Conservation (phyloP, 1,140 invertebrate genomes). For the Cepaea nemoralis region DNA sequence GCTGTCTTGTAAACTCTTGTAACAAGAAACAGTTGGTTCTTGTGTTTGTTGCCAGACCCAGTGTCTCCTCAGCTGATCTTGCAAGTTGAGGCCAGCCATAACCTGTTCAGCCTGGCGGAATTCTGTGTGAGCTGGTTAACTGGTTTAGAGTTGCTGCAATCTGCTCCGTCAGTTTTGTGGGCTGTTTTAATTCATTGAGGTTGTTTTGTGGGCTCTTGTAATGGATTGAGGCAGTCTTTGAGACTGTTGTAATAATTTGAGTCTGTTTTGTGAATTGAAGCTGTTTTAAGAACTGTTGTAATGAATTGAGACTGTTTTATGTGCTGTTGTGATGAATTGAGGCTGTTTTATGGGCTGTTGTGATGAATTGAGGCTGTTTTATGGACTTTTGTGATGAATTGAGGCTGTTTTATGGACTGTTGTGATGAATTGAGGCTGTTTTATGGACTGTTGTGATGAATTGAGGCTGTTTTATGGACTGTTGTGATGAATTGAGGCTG, state of each 20-base stretch:
- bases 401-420: neutral
- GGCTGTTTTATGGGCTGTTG: neutral
- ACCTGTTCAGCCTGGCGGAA: too few species aligned
- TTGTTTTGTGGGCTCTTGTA: too few species aligned
- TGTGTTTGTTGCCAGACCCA: neutral
- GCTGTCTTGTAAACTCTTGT: slow-evolving; percentile 50
- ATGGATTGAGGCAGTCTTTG: too few species aligned
- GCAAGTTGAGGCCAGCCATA: neutral
- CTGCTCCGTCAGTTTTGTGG: too few species aligned
- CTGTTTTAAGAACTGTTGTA: neutral
- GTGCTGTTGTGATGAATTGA: neutral
- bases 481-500: neutral
- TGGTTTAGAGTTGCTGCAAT: too few species aligned
- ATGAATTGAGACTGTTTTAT: neutral
- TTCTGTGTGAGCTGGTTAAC: too few species aligned
- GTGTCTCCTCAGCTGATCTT: neutral
- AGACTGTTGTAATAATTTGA: too few species aligned
- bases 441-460: neutral
- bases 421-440: neutral
- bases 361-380: neutral
- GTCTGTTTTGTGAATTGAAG: neutral
- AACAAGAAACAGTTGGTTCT: neutral
- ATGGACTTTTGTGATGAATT: neutral
- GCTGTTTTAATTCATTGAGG: too few species aligned
- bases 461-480: neutral